Evolutionary conservation across 92 coral and sea anemone species (phyloP).

Genomic region (Plumapathes pennacea): DNA sequence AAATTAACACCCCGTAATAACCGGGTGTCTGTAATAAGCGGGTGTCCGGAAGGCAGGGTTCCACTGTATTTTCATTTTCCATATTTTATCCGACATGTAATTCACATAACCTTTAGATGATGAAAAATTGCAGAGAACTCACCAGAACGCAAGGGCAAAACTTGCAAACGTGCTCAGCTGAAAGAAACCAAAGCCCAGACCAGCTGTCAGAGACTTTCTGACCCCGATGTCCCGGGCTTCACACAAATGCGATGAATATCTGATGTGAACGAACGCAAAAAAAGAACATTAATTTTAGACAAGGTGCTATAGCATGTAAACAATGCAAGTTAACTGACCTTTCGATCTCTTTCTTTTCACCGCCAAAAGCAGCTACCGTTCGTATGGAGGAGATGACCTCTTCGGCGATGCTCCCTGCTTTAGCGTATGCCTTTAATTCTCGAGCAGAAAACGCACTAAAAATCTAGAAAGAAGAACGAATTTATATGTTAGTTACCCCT

Average conservation of each 20-base stretch:
- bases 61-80: no score
- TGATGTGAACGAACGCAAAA: neutral
- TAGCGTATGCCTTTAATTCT: conserved; percentile 93
- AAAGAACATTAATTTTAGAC: neutral
- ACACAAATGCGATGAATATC: conserved; percentile 66
- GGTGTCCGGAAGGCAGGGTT: no score
- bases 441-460: conserved; percentile 71
- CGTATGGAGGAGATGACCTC: conserved; percentile 88
- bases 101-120: no score
- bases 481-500: no score
- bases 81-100: no score
- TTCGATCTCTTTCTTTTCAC: conserved; percentile 78
- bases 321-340: no score
- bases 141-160: conserved; percentile 95
- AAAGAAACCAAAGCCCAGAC: conserved; percentile 87
- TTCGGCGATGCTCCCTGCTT: conserved; percentile 95
- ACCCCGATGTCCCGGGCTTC: conserved; percentile 84
- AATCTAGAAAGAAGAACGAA: no score
- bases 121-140: no score
- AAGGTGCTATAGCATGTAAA: no score
- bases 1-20: no score
- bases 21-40: no score
- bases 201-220: conserved; percentile 75
- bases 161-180: conserved; percentile 77
- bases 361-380: conserved; percentile 95